Evolutionary conservation across 2,888 invertebrate species (phyloP).

Genomic region (Phortica okadai): DNA sequence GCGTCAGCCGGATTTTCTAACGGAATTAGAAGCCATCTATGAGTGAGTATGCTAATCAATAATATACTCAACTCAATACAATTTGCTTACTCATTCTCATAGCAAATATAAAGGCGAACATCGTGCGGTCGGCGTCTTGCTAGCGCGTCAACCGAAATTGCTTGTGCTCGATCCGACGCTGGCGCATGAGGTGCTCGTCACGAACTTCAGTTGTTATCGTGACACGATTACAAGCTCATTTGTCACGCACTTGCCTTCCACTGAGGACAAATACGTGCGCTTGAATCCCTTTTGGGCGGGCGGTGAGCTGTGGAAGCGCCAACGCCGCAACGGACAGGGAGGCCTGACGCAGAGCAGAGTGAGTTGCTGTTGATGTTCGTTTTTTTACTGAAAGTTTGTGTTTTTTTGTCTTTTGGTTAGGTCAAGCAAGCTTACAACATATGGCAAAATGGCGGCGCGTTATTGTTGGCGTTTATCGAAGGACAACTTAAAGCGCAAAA

Average conservation of each 20-base stretch:
- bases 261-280: constrained; percentile 52
- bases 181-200: constrained; percentile 74
- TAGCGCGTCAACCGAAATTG: constrained; percentile 70
- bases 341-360: constrained; percentile 77
- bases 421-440: constrained; percentile 59
- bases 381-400: not conserved
- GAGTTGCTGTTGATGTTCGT: constrained; percentile 14
- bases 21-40: constrained; percentile 55
- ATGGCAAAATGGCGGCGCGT: constrained; percentile 56
- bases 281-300: constrained; percentile 57
- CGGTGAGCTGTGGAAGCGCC: constrained; percentile 75
- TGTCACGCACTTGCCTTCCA: constrained; percentile 41
- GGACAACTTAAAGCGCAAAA: constrained; percentile 34
- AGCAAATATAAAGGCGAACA: constrained; percentile 68
- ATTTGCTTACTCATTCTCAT: not conserved
- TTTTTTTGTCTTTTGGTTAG: constrained; percentile 5
- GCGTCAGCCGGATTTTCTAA: constrained; percentile 47
- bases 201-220: constrained; percentile 73
- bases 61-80: not conserved
- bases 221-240: constrained; percentile 63
- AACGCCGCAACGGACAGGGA: constrained; percentile 76
- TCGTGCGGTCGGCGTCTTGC: constrained; percentile 75
- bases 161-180: constrained; percentile 74
- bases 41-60: constrained; percentile 43
- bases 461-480: constrained; percentile 52